Percentiles rank a stretch among this genome's conserved stretches.
Conservation (phyloP, 2,888 invertebrate species). For the Ernsta delagoae region DNA sequence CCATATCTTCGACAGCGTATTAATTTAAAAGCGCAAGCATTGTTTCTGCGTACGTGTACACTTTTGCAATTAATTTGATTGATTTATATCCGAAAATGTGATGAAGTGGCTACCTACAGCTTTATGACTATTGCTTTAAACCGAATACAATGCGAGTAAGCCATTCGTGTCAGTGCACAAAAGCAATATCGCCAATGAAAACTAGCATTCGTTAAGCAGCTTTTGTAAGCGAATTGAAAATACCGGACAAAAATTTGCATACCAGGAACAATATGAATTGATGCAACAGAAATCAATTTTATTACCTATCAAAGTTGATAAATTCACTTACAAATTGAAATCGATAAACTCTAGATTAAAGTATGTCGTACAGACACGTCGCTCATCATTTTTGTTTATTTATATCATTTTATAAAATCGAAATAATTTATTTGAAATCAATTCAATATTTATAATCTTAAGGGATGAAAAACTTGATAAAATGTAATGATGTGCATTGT, state of each 20-base stretch:
- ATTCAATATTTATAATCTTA: too few relatives aligned
- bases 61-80: slow-evolving; percentile 52
- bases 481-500: too few relatives aligned
- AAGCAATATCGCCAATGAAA: slow-evolving; percentile 74
- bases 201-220: slow-evolving; percentile 72
- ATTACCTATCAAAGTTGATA: slow-evolving; percentile 1
- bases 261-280: slow-evolving; percentile 15
- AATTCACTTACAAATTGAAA: not conserved
- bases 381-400: too few relatives aligned
- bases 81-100: slow-evolving; percentile 51
- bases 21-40: slow-evolving; percentile 31
- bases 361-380: too few relatives aligned
- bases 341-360: too few relatives aligned
- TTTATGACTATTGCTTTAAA: slow-evolving; percentile 56
- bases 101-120: slow-evolving; percentile 52
- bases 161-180: slow-evolving; percentile 71
- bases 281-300: slow-evolving; percentile 2
- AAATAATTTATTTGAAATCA: too few relatives aligned
- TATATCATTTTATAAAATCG: too few relatives aligned
- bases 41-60: slow-evolving; percentile 33
- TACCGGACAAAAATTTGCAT: slow-evolving; percentile 47
- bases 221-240: slow-evolving; percentile 67
- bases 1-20: slow-evolving; percentile 30
- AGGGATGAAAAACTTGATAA: too few relatives aligned
- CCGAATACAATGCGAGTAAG: slow-evolving; percentile 65